A percentile compares a stretch with the other conserved stretches of the same genome.
Evolutionary conservation across 30 jellyfish, hydroid and myxozoan species (phyloP).

Genomic region (Catostylus mosaicus): DNA sequence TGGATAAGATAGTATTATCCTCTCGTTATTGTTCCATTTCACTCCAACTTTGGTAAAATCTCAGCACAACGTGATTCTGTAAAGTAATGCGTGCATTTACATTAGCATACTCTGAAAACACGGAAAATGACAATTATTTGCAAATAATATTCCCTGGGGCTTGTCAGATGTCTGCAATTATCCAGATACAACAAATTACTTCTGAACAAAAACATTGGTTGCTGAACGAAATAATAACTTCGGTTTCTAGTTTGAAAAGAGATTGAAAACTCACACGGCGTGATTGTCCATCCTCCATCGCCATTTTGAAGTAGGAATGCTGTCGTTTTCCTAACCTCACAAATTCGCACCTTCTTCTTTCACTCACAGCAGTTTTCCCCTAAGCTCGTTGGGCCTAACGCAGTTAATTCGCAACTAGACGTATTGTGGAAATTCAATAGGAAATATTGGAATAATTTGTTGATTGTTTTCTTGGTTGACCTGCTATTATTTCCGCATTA

Average conservation of each 20-base stretch:
- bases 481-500: slow-evolving; percentile 46
- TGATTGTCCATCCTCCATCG: not conserved
- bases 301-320: not conserved
- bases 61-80: no score
- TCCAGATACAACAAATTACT: no score
- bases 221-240: not conserved
- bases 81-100: no score
- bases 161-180: no score
- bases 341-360: not conserved
- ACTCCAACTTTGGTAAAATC: no score
- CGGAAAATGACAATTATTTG: no score
- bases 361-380: not conserved
- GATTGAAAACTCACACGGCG: not conserved
- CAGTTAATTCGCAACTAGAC: slow-evolving; percentile 26
- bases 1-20: no score
- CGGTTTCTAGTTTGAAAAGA: not conserved
- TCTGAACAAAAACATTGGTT: not conserved
- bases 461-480: slow-evolving; percentile 37
- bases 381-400: slow-evolving; percentile 30
- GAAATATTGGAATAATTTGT: slow-evolving; percentile 18
- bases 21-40: no score
- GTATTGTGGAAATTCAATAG: slow-evolving; percentile 26
- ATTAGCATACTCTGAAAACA: no score
- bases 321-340: not conserved
- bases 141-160: no score